Evolutionary conservation across 2,888 invertebrate species (phyloP), one percentile per base, ranked within the genome.

Genomic region (Vanessa cardui): DNA sequence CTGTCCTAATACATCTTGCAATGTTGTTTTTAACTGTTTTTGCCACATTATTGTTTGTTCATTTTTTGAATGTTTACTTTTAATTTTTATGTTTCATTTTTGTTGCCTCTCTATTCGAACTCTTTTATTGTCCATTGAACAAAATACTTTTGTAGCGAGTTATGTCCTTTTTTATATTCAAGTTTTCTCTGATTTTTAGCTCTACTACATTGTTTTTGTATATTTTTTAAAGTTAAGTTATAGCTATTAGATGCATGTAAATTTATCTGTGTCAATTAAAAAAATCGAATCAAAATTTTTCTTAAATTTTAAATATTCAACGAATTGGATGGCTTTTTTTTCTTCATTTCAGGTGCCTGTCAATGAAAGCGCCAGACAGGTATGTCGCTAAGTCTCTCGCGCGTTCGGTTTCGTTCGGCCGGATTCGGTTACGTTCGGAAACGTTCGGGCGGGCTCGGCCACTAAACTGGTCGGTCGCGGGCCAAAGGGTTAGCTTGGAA

Each of bases 361-460:
- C 95, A 94, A 94, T 95, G 94, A 95, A 95, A 94, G 95, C 95
- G 94, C 95, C 94, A 92, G 95, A 95, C 94, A 95, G 95, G 95
- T 95, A 95, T 94, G 92, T 92, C 88, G 84, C 90, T 90, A 89
- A 83, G 83, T 88, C 86, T 84, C 82, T 87, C 85, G 84, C 85
- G 86, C 89, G 84, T 87, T 90, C 87, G 85, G 84, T 91, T 86
- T 86, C 89, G 86, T 87, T 90, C 88, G 88, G 86, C 88, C 87
- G 87, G 82, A 84, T 87, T 89, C 87, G 88, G 88, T 88, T 83
- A 79, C 88, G 87, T 88, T 88, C 88, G 88, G 84, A 82, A 83
- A 83, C 85, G 88, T 84, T 85, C 88, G 87, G 83, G 84, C 85
- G 84, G 79, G 85, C 84, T 86, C 85, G 86, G 85, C 84, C 84